A percentile compares a stretch with the other conserved stretches of the same genome.
Evolutionary conservation across 2,888 invertebrate genomes (phyloP).

Genomic region (Parochlus steinenii): DNA sequence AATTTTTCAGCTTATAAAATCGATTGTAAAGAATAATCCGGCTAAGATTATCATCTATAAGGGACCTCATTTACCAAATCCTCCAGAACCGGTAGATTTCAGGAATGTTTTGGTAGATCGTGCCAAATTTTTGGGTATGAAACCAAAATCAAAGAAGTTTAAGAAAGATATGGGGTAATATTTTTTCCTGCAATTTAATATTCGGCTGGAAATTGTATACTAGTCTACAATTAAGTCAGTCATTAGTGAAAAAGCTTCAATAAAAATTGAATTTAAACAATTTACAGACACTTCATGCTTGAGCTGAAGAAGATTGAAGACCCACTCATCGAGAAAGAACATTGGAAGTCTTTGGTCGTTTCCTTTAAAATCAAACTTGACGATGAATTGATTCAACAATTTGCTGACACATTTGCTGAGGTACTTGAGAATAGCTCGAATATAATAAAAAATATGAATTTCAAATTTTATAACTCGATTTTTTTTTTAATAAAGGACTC

Average conservation of each 20-base stretch:
- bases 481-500: too few relatives aligned
- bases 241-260: too few relatives aligned
- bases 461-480: too few relatives aligned
- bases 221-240: too few relatives aligned
- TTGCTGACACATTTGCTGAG: neutral
- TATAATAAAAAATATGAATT: too few relatives aligned
- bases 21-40: neutral
- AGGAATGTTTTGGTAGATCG: conserved; percentile 13
- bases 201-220: too few relatives aligned
- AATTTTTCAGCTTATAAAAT: neutral
- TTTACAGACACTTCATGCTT: neutral
- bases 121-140: conserved; percentile 14
- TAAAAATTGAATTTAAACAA: neutral
- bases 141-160: conserved; percentile 13
- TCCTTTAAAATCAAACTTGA: neutral
- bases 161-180: conserved; percentile 5
- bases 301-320: neutral
- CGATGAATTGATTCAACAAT: neutral
- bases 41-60: conserved; percentile 12
- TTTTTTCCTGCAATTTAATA: neutral
- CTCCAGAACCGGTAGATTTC: conserved; percentile 13
- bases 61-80: conserved; percentile 13
- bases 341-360: neutral
- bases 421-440: too few relatives aligned
- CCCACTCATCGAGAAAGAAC: neutral